Percentiles rank a stretch among this genome's conserved stretches.
These are phyloP conservation scores for Aphidoletes aphidimyza DNA, from an alignment of 2,888 invertebrate species.

Conservation along the genomic window DNA sequence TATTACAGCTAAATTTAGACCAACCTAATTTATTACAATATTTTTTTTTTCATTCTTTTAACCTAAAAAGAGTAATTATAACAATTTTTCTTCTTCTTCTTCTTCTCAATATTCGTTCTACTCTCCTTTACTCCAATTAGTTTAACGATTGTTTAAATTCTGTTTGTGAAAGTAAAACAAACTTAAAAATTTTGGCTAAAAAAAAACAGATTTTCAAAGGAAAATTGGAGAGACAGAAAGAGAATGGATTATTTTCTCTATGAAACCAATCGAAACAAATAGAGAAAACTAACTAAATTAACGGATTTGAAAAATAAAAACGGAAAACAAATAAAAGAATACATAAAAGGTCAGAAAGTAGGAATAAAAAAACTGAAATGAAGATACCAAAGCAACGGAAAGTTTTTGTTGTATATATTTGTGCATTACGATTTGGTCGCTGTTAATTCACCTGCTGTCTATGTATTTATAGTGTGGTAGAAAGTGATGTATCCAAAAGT, in stretches of 20 bases:
- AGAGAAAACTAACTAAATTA: neutral
- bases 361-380: too few relatives aligned
- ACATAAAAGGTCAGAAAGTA: too few relatives aligned
- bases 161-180: neutral
- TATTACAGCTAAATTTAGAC: constrained; percentile 27
- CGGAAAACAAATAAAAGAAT: too few relatives aligned
- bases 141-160: constrained; percentile 24
- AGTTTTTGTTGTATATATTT: too few relatives aligned
- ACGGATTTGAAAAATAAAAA: neutral
- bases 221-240: neutral
- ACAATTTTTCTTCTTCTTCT: neutral
- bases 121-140: neutral
- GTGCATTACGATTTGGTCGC: too few relatives aligned
- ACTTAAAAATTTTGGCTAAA: constrained; percentile 50
- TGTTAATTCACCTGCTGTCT: neutral
- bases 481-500: neutral
- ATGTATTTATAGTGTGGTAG: neutral
- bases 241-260: neutral
- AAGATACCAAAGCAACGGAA: too few relatives aligned
- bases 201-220: neutral
- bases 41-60: neutral
- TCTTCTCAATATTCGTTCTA: neutral
- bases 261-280: neutral
- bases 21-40: constrained; percentile 36
- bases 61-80: constrained; percentile 6